Conservation (phyloP, 2,888 invertebrate species). For the Archips crataeganus region DNA sequence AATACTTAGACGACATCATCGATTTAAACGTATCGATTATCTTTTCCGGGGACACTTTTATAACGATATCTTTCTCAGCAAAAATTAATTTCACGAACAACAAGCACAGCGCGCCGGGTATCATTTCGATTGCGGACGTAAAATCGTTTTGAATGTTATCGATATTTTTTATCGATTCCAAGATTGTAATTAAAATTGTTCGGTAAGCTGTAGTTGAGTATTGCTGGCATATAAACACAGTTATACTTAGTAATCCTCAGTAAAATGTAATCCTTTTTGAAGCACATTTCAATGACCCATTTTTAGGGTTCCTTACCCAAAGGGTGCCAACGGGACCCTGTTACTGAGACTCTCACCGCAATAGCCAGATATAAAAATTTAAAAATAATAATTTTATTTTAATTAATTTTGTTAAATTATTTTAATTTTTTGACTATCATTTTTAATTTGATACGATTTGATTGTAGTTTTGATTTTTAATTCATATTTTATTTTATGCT, state of each 20-base stretch:
- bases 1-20: constrained; percentile 6
- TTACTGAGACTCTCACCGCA: no score
- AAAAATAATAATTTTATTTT: no score
- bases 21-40: constrained; percentile 9
- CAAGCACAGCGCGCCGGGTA: constrained; percentile 14
- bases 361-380: no score
- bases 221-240: background rate
- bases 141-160: constrained; percentile 15
- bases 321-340: no score
- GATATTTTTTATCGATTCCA: constrained; percentile 10
- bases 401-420: no score
- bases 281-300: no score
- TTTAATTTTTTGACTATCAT: no score
- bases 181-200: constrained; percentile 20
- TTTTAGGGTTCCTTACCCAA: no score
- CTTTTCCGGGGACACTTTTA: constrained; percentile 12
- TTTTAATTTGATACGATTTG: no score
- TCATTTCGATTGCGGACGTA: constrained; percentile 15
- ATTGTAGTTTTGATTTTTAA: no score
- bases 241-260: background rate
- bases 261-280: no score
- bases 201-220: background rate
- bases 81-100: background rate
- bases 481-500: no score
- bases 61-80: background rate